phyloP scores from a whole-genome alignment of 2,113 vertebrate species.

The Pteronura brasiliensis region DNA sequence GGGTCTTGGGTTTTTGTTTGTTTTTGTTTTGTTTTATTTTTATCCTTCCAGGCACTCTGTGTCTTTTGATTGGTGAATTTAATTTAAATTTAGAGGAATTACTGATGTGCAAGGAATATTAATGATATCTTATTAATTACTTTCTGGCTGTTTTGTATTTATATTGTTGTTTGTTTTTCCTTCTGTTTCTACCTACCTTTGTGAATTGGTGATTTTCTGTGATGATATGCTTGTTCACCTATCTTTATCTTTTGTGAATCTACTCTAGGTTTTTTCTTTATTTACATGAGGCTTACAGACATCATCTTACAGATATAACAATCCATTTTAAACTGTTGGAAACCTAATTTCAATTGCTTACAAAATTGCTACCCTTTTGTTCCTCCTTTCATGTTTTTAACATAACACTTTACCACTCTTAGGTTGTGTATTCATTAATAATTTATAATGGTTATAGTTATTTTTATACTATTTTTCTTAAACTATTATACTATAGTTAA shows the following conservation, averaged over 20 bases:
- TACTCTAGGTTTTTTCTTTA: not conserved
- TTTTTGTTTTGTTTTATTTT: not conserved
- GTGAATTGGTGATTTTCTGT: not conserved
- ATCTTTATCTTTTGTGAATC: not conserved
- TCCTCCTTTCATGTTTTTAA: not conserved
- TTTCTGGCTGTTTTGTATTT: not conserved
- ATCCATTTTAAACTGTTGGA: not conserved
- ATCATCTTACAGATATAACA: not conserved
- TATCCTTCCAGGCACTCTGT: not conserved
- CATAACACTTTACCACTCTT: not conserved
- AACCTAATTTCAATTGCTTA: not conserved
- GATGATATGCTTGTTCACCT: not conserved
- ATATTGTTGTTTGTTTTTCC: not conserved
- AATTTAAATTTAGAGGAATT: not conserved
- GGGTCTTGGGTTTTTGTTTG: not conserved
- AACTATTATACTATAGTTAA: not conserved
- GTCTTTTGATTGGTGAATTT: not conserved
- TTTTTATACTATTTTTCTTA: not conserved
- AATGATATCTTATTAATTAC: not conserved
- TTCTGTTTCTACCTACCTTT: not conserved
- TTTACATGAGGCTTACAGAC: not conserved
- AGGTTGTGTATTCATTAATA: not conserved
- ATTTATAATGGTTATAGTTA: not conserved
- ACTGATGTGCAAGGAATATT: not conserved
- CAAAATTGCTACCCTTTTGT: not conserved